Base-by-base conservation (phyloP, 1,140 invertebrate genomes). In the Saccostrea echinata region DNA sequence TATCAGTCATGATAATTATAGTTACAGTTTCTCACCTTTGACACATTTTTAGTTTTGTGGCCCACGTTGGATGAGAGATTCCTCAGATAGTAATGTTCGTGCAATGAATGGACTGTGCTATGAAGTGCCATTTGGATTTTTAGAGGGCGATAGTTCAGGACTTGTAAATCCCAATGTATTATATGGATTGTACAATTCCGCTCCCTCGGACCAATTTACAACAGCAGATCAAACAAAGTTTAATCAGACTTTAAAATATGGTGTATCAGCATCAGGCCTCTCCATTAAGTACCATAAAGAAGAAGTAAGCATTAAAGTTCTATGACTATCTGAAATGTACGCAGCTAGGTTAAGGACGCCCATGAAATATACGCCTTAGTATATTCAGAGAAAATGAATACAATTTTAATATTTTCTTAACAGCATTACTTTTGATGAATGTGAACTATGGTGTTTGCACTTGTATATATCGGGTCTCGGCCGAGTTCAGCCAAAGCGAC, bases 211-310 rank as follows among this genome's bases (percentile, higher is more conserved):
- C n/a, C 68, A 76, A 27, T 76, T 76, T 30, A 76, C 68, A 12
- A 13, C 2, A 13, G 27, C 27, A 13, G 27, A 76, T 30, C 24
- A 27, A 12, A 27, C 27, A 11, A 30, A 30, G 11, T 76, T 76
- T 76, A 76, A 76, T 9, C 68, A 76, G 68, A 76, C 68, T 27
- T 30, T 76, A 2, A 76, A 33, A 16, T 76, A 76, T 76, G 68
- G 68, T 1, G 12, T 76, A 11, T 76, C 68, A 3, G 16, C 24
- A 16, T 76, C 68, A 76, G 68, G 68, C 11, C 16, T 76, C 24
- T 27, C 68, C 30, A 33, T 76, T 33, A 76, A 76, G 12, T 76
- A 76, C 27, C 33, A 3, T 30, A 27, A 6, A 3, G 27, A 30
- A 76, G 68, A 76, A 21, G 55, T 61, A 61, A 61, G 55, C n/a